Percentiles rank a stretch among this genome's conserved stretches.
These are phyloP conservation scores for Molossus alvarezi DNA, from an alignment of 2,797 vertebrate species.

Conservation along the genomic window DNA sequence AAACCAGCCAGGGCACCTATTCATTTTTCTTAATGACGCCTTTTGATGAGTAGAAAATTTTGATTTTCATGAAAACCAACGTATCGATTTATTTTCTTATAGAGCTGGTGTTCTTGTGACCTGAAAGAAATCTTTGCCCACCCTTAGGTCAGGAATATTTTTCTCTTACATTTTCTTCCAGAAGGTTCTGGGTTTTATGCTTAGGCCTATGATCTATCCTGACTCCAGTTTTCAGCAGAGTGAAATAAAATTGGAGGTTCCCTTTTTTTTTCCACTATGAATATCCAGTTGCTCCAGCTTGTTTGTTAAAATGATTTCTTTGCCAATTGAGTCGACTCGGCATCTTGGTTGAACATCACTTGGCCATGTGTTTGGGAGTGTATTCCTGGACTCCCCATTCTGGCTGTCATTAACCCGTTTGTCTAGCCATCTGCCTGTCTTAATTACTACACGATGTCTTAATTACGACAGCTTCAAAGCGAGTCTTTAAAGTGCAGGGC, in stretches of 20 bases:
- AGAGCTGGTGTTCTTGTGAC: neutral
- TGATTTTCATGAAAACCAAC: neutral
- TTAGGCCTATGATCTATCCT: neutral
- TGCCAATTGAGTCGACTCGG: neutral
- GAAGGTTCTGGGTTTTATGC: neutral
- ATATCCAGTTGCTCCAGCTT: neutral
- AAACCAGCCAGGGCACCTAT: too few relatives aligned
- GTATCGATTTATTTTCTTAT: neutral
- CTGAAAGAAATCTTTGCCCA: neutral
- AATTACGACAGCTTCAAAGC: rapidly evolving
- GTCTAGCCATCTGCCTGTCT: neutral
- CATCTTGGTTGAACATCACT: rapidly evolving
- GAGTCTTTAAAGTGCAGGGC: rapidly evolving
- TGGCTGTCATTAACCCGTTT: neutral
- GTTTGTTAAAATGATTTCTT: neutral
- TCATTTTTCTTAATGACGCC: neutral
- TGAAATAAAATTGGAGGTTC: neutral
- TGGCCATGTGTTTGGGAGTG: rapidly evolving
- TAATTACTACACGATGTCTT: neutral
- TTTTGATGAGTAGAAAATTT: neutral
- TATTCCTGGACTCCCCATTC: rapidly evolving
- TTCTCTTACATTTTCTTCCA: neutral
- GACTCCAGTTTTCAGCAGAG: neutral
- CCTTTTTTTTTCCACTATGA: rapidly evolving
- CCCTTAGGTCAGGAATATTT: neutral